Conservation (phyloP, 30 jellyfish, hydroid and myxozoan species). For the Rhopilema esculentum region DNA sequence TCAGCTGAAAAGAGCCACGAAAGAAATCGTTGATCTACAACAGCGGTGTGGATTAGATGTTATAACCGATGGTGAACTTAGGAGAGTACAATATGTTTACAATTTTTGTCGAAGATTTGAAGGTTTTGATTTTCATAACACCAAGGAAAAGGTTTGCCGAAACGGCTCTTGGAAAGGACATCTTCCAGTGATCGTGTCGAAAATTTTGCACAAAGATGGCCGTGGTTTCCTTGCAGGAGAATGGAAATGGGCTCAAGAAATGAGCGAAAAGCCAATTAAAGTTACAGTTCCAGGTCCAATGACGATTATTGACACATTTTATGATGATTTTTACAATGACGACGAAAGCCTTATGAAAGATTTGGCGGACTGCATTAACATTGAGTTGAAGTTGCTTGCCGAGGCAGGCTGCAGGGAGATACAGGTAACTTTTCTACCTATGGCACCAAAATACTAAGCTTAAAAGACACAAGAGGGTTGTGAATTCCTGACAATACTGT, state of each 20-base stretch:
- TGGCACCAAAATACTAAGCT: too few relatives aligned
- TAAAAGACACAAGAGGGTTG: too few relatives aligned
- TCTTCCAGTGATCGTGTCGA: conserved; percentile 64
- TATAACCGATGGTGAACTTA: conserved; percentile 81
- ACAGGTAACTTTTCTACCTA: conserved; percentile 22
- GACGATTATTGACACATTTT: conserved; percentile 77
- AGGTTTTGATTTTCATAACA: conserved; percentile 75
- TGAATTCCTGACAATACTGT: too few relatives aligned
- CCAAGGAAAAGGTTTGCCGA: conserved; percentile 55
- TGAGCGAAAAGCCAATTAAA: conserved; percentile 65
- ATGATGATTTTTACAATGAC: conserved; percentile 67
- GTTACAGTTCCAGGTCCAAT: conserved; percentile 87
- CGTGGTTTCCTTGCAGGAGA: conserved; percentile 56
- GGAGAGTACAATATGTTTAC: conserved; percentile 74
- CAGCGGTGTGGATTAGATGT: conserved; percentile 55
- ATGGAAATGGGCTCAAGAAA: conserved; percentile 73
- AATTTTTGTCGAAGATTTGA: conserved; percentile 68
- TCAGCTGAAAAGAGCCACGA: conserved; percentile 69
- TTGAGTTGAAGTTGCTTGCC: conserved; percentile 61
- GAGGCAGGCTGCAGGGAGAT: conserved; percentile 83
- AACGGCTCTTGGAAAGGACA: conserved; percentile 78
- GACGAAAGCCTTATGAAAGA: conserved; percentile 48
- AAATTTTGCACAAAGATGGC: conserved; percentile 46
- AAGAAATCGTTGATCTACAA: conserved; percentile 66
- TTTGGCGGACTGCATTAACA: conserved; percentile 55